Conservation (phyloP, 2,797 vertebrate species). For the Argya squamiceps region DNA sequence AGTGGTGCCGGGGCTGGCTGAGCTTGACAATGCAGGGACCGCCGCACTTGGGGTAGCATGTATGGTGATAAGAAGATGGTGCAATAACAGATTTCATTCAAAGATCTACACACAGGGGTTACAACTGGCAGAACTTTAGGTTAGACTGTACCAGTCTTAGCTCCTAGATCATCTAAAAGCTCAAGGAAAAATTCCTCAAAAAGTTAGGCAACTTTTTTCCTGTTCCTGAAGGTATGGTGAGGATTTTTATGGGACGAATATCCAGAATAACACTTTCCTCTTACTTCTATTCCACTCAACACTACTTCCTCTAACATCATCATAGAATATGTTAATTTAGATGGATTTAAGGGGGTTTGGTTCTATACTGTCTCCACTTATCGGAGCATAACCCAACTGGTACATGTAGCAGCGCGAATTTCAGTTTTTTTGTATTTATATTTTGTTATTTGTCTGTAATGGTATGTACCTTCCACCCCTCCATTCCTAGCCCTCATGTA, state of each 20-base stretch:
- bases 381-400: not conserved
- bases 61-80: not conserved
- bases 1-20: too few species aligned
- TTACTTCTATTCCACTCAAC: not conserved
- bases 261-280: not conserved
- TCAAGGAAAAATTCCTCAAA: not conserved
- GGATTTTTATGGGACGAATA: not conserved
- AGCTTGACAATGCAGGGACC: too few species aligned
- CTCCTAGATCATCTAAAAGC: not conserved
- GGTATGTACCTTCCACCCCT: too few species aligned
- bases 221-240: not conserved
- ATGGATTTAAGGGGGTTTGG: not conserved
- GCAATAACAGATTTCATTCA: not conserved
- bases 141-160: not conserved
- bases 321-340: not conserved
- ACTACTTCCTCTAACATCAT: not conserved
- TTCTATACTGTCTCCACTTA: not conserved
- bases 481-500: too few species aligned
- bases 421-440: too few species aligned
- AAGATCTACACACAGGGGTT: not conserved
- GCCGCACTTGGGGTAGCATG: not conserved
- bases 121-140: accelerated
- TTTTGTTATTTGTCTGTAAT: too few species aligned
- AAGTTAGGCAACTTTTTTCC: not conserved
- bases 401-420: too few species aligned